These are phyloP conservation scores for Hirundichthys speculiger DNA, from an alignment of 2,113 vertebrate genomes.

Conservation along the genomic window DNA sequence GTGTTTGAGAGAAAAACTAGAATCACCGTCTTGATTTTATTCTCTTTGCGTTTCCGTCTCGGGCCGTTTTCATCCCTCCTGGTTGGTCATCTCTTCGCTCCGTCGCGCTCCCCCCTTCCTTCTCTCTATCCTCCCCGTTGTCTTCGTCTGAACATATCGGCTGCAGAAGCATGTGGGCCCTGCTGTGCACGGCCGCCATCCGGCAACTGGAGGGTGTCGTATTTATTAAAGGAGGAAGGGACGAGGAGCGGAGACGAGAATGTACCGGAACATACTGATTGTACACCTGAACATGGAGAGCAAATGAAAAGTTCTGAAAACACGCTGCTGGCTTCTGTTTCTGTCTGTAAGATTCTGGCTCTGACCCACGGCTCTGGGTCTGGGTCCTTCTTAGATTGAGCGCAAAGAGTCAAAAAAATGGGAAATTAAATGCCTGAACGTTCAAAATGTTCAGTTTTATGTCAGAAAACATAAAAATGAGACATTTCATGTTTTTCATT, in stretches of 20 bases:
- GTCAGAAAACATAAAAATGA: too few species aligned
- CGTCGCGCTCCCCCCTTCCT: background rate
- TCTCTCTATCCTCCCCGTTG: background rate
- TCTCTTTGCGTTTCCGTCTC: conserved; percentile 21
- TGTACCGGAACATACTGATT: conserved; percentile 77
- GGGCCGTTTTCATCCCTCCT: background rate
- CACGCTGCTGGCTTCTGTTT: conserved; percentile 13
- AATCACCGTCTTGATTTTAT: conserved; percentile 35
- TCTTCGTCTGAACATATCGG: conserved; percentile 17
- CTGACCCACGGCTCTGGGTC: too few species aligned
- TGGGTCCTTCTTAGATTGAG: background rate
- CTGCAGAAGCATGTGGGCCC: conserved; percentile 59
- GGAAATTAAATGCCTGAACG: too few species aligned
- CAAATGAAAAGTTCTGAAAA: conserved; percentile 71
- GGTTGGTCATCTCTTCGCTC: conserved; percentile 1
- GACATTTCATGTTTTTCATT: too few species aligned
- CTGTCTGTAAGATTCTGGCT: too few species aligned
- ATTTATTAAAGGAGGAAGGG: conserved; percentile 65
- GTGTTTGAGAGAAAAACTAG: conserved; percentile 29
- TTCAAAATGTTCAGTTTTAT: too few species aligned
- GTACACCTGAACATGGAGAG: conserved; percentile 59
- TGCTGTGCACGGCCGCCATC: conserved; percentile 74
- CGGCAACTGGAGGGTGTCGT: conserved; percentile 57
- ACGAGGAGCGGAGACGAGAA: conserved; percentile 39
- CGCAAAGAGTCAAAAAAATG: too few species aligned